Evolutionary conservation across 2,888 invertebrate genomes (phyloP).

Genomic region (Pecten maximus): DNA sequence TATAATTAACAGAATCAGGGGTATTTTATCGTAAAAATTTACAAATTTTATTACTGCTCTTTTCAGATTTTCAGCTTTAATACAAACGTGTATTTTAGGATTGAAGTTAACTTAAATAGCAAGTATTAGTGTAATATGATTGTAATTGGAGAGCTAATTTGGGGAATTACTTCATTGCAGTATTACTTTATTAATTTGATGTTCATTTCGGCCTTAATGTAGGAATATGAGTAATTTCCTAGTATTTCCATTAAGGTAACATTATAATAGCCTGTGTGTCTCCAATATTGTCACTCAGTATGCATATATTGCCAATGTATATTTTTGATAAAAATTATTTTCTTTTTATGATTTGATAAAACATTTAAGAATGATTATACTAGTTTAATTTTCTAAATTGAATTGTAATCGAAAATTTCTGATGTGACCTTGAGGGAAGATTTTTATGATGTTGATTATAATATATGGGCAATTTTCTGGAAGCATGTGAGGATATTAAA

Average conservation of each 20-base stretch:
- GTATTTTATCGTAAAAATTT: background rate
- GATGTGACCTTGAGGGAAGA: background rate
- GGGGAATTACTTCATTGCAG: background rate
- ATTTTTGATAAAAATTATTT: background rate
- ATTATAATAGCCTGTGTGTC: background rate
- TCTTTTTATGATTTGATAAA: background rate
- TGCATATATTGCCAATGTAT: background rate
- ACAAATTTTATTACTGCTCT: background rate
- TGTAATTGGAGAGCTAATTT: background rate
- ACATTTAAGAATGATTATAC: background rate
- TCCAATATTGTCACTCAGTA: too few relatives aligned
- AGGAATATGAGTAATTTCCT: background rate
- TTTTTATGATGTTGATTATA: background rate
- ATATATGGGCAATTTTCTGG: too few relatives aligned
- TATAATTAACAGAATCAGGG: background rate
- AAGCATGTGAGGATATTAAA: too few relatives aligned
- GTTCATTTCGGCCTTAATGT: background rate
- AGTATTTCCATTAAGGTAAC: background rate
- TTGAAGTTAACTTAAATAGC: background rate
- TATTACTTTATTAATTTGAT: background rate
- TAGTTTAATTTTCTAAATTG: background rate
- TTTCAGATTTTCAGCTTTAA: constrained; percentile 9
- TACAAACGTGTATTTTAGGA: background rate
- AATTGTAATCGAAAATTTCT: background rate
- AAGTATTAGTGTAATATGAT: background rate